Evolutionary conservation across 2,888 invertebrate species (phyloP).

Genomic region (Hemaris fuciformis): DNA sequence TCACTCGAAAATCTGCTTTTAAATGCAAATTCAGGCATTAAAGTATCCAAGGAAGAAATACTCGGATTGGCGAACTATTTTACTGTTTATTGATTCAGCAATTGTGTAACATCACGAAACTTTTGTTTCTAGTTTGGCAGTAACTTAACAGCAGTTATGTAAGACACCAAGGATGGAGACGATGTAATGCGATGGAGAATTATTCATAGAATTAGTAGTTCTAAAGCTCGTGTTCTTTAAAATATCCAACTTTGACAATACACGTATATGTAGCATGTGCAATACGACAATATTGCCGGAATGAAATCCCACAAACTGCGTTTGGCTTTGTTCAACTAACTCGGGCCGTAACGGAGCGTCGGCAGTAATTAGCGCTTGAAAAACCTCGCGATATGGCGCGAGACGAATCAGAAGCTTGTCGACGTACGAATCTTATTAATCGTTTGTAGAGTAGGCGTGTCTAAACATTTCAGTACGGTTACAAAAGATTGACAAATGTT

Average conservation of each 20-base stretch:
- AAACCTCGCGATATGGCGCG: conserved; percentile 66
- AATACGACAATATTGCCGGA: conserved; percentile 5
- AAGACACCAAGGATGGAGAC: no score
- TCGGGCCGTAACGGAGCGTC: conserved; percentile 35
- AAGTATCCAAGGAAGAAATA: no score
- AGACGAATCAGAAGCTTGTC: conserved; percentile 46
- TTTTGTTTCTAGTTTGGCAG: no score
- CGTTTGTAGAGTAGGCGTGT: not conserved
- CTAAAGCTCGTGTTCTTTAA: not conserved
- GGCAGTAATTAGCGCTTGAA: conserved; percentile 59
- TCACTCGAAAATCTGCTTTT: no score
- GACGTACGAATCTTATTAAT: conserved; percentile 33
- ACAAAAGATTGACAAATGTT: no score
- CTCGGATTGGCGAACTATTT: no score
- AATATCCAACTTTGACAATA: not conserved
- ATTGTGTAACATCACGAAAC: no score
- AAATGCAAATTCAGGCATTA: no score
- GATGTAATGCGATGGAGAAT: no score
- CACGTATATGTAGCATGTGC: not conserved
- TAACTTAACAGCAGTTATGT: no score
- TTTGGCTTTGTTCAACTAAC: conserved; percentile 34
- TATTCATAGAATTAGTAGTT: not conserved
- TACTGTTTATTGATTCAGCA: no score
- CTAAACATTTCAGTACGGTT: no score
- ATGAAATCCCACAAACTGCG: conserved; percentile 32